phyloP scores from a whole-genome alignment of 2,113 vertebrate genomes.

The Cyprinodon brontotheroides region DNA sequence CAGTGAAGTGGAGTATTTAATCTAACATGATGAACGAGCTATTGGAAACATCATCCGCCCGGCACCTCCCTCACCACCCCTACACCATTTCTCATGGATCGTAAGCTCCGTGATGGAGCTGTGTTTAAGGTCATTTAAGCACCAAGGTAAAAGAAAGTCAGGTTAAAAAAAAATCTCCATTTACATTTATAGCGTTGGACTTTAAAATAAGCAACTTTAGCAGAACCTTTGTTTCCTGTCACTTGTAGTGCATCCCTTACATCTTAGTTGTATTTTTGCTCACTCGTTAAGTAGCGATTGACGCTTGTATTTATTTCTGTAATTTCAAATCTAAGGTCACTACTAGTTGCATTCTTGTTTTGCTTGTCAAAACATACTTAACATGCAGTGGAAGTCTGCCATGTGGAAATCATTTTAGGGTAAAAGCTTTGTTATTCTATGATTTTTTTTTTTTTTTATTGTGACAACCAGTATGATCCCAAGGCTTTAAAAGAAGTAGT shows the following conservation, averaged over 20 bases:
- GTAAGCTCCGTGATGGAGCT: slow-evolving; percentile 57
- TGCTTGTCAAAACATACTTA: background rate
- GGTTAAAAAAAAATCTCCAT: background rate
- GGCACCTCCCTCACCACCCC: slow-evolving; percentile 47
- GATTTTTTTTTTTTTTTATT: too few relatives aligned
- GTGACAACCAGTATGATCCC: background rate
- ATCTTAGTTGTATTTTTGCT: background rate
- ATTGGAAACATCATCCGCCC: slow-evolving; percentile 64
- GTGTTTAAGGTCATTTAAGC: slow-evolving; percentile 70
- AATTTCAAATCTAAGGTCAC: background rate
- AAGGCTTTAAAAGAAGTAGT: background rate
- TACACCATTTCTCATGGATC: slow-evolving; percentile 44
- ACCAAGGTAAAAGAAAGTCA: slow-evolving; percentile 65
- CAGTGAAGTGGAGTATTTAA: slow-evolving; percentile 81
- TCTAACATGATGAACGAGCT: slow-evolving; percentile 83
- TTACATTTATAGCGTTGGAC: background rate
- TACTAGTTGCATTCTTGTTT: background rate
- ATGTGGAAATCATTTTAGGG: background rate
- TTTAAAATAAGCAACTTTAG: background rate
- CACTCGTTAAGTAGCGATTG: background rate
- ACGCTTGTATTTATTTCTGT: background rate
- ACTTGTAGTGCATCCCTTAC: background rate
- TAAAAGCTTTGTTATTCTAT: background rate
- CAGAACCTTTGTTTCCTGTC: background rate
- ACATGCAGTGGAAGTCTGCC: background rate